A percentile compares a stretch with the other conserved stretches of the same genome.
phyloP scores from a whole-genome alignment of 2,888 invertebrate genomes.

The Meganola albula region DNA sequence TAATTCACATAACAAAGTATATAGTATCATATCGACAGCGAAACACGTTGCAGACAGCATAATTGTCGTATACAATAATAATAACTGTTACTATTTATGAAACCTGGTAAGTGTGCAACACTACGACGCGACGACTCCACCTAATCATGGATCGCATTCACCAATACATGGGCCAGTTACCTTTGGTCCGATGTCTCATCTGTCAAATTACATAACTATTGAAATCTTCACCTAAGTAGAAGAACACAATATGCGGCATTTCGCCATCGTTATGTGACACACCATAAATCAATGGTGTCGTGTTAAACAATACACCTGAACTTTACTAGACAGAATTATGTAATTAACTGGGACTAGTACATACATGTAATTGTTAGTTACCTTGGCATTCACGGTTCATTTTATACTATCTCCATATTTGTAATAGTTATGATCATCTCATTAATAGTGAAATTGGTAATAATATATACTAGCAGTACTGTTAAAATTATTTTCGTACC shows the following conservation, averaged over 20 bases:
- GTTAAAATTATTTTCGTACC: no score
- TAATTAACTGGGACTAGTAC: constrained; percentile 15
- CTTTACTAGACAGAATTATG: constrained; percentile 16
- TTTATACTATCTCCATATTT: no score
- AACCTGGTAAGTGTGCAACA: constrained; percentile 18
- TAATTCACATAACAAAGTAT: constrained; percentile 12
- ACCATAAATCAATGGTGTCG: constrained; percentile 30
- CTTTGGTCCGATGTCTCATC: constrained; percentile 32
- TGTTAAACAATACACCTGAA: constrained; percentile 23
- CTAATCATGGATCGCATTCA: constrained; percentile 27
- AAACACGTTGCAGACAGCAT: constrained; percentile 14
- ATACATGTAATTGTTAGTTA: no score
- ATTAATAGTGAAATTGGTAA: no score
- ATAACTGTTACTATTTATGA: constrained; percentile 25
- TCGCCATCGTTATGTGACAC: constrained; percentile 28
- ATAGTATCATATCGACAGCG: constrained; percentile 5
- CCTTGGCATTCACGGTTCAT: no score
- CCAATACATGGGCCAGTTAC: constrained; percentile 29
- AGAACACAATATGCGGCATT: constrained; percentile 24
- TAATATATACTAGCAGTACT: no score
- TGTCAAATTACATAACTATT: constrained; percentile 34
- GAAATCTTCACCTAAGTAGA: constrained; percentile 19
- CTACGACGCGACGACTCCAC: constrained; percentile 15
- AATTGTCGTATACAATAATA: constrained; percentile 15
- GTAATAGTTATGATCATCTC: no score